Evolutionary conservation across 2,888 invertebrate genomes (phyloP).

Genomic region (Dryadula phaetusa): DNA sequence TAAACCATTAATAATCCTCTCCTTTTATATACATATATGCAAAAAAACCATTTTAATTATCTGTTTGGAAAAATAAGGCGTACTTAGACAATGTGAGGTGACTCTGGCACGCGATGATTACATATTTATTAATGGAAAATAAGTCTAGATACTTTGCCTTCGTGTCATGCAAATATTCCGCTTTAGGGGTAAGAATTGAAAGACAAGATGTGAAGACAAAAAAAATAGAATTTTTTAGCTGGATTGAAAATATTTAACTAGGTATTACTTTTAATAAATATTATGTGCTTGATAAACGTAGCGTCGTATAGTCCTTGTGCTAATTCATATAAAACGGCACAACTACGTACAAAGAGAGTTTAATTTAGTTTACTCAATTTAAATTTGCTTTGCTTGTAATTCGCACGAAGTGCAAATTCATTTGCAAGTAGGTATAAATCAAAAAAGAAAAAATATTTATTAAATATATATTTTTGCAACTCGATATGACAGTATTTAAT

Average conservation of each 20-base stretch:
- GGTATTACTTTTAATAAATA: neutral
- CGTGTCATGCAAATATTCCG: constrained; percentile 49
- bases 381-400: too few species aligned
- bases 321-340: too few species aligned
- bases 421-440: too few species aligned
- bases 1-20: constrained; percentile 31
- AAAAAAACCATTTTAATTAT: constrained; percentile 35
- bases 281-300: neutral
- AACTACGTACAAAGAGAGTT: too few species aligned
- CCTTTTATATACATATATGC: constrained; percentile 32
- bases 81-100: constrained; percentile 45
- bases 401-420: too few species aligned
- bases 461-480: too few species aligned
- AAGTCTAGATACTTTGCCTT: constrained; percentile 50
- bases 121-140: constrained; percentile 58
- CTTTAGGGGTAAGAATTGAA: constrained; percentile 40
- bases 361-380: too few species aligned
- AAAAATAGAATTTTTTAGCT: neutral
- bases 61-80: constrained; percentile 44
- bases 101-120: constrained; percentile 49
- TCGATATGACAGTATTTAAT: too few species aligned
- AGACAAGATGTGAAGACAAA: too few species aligned
- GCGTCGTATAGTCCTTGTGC: neutral
- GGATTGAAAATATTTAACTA: neutral
- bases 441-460: too few species aligned